Base-by-base conservation (phyloP, 2,113 vertebrate genomes). In the Ginglymostoma cirratum region DNA sequence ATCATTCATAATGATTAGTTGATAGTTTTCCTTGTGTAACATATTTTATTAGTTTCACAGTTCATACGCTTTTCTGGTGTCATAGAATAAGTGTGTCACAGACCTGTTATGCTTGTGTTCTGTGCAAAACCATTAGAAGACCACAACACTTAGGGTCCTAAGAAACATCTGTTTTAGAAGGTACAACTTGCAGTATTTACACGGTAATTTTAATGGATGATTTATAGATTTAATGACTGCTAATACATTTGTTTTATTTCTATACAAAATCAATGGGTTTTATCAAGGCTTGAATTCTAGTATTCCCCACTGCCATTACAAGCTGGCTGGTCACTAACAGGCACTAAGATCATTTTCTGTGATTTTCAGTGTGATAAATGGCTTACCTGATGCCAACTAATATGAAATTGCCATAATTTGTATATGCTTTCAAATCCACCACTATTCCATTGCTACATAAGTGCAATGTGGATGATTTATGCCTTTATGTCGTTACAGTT, bases 1-100 rank as follows among this genome's bases (percentile, higher is more conserved):
- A 61, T 67, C 65, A 67, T 93, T 93, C 17, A 93, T 66, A 93
- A 93, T 66, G 89, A 93, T 93, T 66, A 66, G 89, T 8, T 93
- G 89, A 67, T 93, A 66, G 89, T n/a, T 27, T 95, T 95, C 69
- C 69, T 72, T 95, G 69, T 76, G 67, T 12, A 95, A 48, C 69
- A 34, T 70, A 30, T 72, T 70, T 48, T 52, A 70, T 76, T 95
- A 95, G 23, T 95, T 69, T 95, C 93, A 95, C 67, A 45, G 21
- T 72, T 15, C 66, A 95, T 27, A 95, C 72, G 93, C 48, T 45
- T 48, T 95, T 42, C 12, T 72, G 67, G 19, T 95, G 42, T 72
- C 94, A 95, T 95, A 48, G 24, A 95, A 76, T 70, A 72, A 72
- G 27, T 76, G 24, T 95, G 69, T 48, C 69, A 70, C 42, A 15